phyloP scores from a whole-genome alignment of 30 jellyfish, hydroid and myxozoan species.

The Aurelia aurita complex sp. Pacific region DNA sequence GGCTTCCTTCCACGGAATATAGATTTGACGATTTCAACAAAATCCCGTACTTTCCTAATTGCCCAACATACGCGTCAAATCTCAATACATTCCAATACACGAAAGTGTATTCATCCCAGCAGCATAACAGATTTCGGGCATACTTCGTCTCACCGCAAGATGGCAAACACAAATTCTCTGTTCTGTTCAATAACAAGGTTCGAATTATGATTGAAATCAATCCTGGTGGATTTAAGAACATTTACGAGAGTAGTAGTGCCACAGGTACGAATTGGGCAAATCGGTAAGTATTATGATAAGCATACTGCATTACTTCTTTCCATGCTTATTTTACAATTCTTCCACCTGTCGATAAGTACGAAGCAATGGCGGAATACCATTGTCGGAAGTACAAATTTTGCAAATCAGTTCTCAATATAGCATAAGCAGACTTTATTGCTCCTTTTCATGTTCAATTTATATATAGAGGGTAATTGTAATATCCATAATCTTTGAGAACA shows the following conservation, averaged over 20 bases:
- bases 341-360: no score
- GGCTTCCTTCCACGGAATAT: constrained; percentile 6
- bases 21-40: constrained; percentile 2
- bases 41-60: constrained; percentile 29
- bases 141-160: constrained; percentile 21
- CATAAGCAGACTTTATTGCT: no score
- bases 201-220: constrained; percentile 16
- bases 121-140: constrained; percentile 30
- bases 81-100: constrained; percentile 8
- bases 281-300: not conserved
- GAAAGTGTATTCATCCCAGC: not conserved
- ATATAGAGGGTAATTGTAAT: no score
- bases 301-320: not conserved
- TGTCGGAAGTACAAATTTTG: no score
- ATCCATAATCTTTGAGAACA: no score
- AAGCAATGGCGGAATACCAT: no score
- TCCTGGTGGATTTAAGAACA: constrained; percentile 10
- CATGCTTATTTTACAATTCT: not conserved
- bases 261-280: constrained; percentile 7
- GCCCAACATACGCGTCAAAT: constrained; percentile 22
- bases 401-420: no score
- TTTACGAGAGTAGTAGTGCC: not conserved
- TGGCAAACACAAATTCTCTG: constrained; percentile 42
- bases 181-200: not conserved
- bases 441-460: no score